A percentile compares a stretch with the other conserved stretches of the same genome.
phyloP scores from a whole-genome alignment of 2,888 invertebrate species.

The Acanthosepion pharaonis region DNA sequence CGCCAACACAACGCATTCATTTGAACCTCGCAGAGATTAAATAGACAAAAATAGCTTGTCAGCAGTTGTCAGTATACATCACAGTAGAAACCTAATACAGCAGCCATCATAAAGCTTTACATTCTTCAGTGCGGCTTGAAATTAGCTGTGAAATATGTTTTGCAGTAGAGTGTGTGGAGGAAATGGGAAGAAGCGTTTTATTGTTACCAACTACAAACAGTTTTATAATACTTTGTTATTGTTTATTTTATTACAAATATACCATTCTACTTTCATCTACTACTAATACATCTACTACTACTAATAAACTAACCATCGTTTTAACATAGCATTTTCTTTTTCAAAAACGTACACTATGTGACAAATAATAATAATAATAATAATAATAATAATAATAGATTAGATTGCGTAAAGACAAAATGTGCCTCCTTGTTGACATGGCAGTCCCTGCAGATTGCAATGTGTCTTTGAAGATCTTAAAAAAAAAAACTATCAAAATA shows the following conservation, averaged over 20 bases:
- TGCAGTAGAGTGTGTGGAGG: not conserved
- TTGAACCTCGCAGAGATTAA: not conserved
- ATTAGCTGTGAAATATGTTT: constrained; percentile 4
- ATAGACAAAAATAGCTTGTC: not conserved
- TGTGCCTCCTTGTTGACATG: too few species aligned
- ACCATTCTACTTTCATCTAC: too few species aligned
- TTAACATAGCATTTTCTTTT: too few species aligned
- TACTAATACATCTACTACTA: too few species aligned
- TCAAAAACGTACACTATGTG: too few species aligned
- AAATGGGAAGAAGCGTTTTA: not conserved
- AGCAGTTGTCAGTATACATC: not conserved
- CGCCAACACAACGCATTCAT: not conserved
- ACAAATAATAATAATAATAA: too few species aligned
- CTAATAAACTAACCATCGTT: too few species aligned
- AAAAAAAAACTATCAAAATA: too few species aligned
- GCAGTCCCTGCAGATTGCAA: too few species aligned
- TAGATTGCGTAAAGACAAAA: too few species aligned
- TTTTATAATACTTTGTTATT: not conserved
- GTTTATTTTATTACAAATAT: not conserved
- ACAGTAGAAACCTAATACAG: not conserved
- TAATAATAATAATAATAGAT: too few species aligned
- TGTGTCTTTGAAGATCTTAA: too few species aligned
- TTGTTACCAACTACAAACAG: not conserved
- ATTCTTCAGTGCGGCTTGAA: not conserved
- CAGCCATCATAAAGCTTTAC: not conserved